Percentiles rank a stretch among this genome's conserved stretches.
These are phyloP conservation scores for Triplophysa bombifrons DNA, from an alignment of 2,797 vertebrate species.

Conservation along the genomic window DNA sequence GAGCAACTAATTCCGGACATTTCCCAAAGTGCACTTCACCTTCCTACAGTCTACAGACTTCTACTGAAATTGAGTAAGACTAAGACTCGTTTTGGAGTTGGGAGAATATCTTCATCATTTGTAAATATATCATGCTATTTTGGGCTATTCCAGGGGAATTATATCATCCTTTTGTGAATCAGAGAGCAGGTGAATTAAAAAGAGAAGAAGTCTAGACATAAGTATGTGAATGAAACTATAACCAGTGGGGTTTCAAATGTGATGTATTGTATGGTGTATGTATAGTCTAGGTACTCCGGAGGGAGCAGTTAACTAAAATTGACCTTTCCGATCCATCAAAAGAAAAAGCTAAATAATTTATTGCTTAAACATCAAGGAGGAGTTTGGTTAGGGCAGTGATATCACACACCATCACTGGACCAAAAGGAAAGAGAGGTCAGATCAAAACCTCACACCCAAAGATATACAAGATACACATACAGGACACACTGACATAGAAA, in stretches of 20 bases:
- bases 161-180: background rate
- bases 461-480: background rate
- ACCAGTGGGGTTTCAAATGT: background rate
- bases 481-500: background rate
- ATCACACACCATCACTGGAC: conserved; percentile 29
- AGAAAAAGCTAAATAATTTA: conserved; percentile 62
- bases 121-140: background rate
- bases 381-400: conserved; percentile 23
- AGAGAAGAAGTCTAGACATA: background rate
- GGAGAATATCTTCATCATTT: conserved; percentile 1
- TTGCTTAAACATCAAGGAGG: conserved; percentile 54
- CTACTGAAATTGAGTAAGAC: conserved; percentile 20
- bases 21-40: conserved; percentile 41
- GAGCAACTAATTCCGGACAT: conserved; percentile 32
- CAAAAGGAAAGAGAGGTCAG: background rate
- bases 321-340: conserved; percentile 13
- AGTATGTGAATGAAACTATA: background rate
- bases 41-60: conserved; percentile 45
- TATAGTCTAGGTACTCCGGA: background rate
- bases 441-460: background rate
- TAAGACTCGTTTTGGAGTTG: background rate
- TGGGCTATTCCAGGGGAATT: background rate
- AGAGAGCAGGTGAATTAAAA: background rate
- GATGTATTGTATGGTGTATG: background rate
- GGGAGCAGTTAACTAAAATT: conserved; percentile 28